Conservation (phyloP, 2,888 invertebrate genomes). For the Glaucopsyche alexis region DNA sequence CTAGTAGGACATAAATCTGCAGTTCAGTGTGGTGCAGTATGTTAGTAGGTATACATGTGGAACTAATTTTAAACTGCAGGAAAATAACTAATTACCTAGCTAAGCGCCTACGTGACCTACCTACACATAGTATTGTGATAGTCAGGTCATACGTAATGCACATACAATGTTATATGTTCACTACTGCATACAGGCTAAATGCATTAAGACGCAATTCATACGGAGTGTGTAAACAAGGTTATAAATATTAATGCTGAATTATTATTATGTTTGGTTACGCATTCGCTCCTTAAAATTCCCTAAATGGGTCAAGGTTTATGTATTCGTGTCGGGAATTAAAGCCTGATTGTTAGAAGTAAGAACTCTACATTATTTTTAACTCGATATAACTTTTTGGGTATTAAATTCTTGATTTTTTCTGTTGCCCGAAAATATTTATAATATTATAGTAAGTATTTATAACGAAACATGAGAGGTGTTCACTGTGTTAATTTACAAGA, state of each 20-base stretch:
- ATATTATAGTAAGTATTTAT: too few species aligned
- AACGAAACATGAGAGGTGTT: too few species aligned
- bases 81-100: constrained; percentile 42
- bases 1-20: too few species aligned
- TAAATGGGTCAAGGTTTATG: constrained; percentile 24
- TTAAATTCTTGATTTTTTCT: too few species aligned
- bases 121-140: constrained; percentile 56
- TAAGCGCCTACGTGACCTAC: constrained; percentile 67
- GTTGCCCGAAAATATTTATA: too few species aligned
- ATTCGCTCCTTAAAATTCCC: constrained; percentile 25
- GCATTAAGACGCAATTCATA: constrained; percentile 14
- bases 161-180: constrained; percentile 18
- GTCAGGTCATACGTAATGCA: constrained; percentile 24
- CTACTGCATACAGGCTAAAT: not conserved
- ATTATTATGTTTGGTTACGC: constrained; percentile 26
- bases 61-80: constrained; percentile 6
- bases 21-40: too few species aligned
- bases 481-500: too few species aligned
- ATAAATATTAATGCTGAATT: constrained; percentile 3
- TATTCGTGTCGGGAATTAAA: constrained; percentile 1
- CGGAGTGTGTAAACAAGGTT: constrained; percentile 26
- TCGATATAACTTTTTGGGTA: not conserved
- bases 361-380: not conserved
- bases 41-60: too few species aligned
- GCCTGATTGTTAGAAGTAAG: not conserved